Evolutionary conservation across 2,888 invertebrate genomes (phyloP), one percentile per base, ranked within the genome.

Genomic region (Andrena minutula): DNA sequence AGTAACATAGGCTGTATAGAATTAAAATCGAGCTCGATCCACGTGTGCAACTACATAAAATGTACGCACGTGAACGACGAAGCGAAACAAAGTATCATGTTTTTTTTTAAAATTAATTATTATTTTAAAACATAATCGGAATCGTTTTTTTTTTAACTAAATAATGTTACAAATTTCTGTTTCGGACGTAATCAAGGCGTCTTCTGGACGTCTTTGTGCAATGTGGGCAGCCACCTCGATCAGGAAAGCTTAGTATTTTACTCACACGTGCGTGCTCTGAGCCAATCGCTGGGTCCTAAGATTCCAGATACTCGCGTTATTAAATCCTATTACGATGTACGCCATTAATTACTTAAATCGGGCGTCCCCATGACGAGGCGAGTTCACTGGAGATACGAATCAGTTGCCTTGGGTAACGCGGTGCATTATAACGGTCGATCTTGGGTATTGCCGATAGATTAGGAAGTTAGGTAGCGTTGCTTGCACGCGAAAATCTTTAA

Each of bases 281-380:
- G 58, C 32, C 58, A 73, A 51, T 41, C n/a, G 7, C 0, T 4
- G 64, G 10, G 16, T 41, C 16, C 2, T 49, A 12, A 20, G 35
- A 0, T 12, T 26, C 4, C 56, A 20, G 26, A 56, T 61, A 7
- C 35, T 60, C 58, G 35, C 49, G 60, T n/a, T 20, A 28, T 60
- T 41, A 28, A 56, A 56, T 56, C 23, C 35, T 56, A 47, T 56
- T 12, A 32, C 51, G 60, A 73, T 61, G 1, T 32, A 53, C 28
- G 0, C 10, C 20, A 63, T 74, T 78, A 66, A 78, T 78, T 68
- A 53, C 53, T 51, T 8, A 4, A 35, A 58, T 51, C 10, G 23
- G 16, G n/a, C 16, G n/a, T 58, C 49, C 35, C 47, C 35, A 0
- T 16, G 70, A 49, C 68, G 20, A 68, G 20, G 61, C 61, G 20